Evolutionary conservation across 2,113 vertebrate species (phyloP).

Genomic region (Apeltes quadracus): DNA sequence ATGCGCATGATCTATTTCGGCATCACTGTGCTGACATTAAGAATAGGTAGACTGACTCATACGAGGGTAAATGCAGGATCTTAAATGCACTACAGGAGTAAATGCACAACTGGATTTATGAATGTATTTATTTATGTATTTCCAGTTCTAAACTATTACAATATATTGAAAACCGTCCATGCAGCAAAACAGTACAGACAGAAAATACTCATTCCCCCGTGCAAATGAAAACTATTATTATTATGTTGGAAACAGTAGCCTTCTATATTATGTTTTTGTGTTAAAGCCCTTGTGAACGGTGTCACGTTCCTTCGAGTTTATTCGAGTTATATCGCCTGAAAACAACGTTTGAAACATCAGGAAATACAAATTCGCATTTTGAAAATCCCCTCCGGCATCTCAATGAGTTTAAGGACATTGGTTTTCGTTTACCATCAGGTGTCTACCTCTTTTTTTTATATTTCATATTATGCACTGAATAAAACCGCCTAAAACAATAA

Average conservation of each 20-base stretch:
- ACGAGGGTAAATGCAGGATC: neutral
- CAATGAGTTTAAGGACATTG: neutral
- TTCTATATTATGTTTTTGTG: slow-evolving; percentile 1
- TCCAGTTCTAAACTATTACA: neutral
- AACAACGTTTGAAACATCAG: slow-evolving; percentile 3
- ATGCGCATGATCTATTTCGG: neutral
- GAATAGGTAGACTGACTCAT: slow-evolving; percentile 3
- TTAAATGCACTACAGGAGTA: slow-evolving; percentile 18
- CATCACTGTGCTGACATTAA: slow-evolving; percentile 3
- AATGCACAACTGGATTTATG: neutral
- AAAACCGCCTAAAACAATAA: neutral
- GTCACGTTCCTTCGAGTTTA: slow-evolving; percentile 1
- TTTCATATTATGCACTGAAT: neutral
- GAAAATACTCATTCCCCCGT: neutral
- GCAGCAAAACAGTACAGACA: neutral
- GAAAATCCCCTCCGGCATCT: neutral
- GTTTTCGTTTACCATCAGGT: neutral
- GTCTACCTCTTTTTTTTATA: neutral
- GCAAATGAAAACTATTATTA: neutral
- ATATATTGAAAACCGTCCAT: neutral
- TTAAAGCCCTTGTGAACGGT: slow-evolving; percentile 2
- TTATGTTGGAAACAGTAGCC: neutral
- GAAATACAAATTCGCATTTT: neutral
- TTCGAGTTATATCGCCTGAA: neutral
- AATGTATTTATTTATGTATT: too few relatives aligned